Conservation (phyloP, 2,113 vertebrate species). For the Nothocercus julius region DNA sequence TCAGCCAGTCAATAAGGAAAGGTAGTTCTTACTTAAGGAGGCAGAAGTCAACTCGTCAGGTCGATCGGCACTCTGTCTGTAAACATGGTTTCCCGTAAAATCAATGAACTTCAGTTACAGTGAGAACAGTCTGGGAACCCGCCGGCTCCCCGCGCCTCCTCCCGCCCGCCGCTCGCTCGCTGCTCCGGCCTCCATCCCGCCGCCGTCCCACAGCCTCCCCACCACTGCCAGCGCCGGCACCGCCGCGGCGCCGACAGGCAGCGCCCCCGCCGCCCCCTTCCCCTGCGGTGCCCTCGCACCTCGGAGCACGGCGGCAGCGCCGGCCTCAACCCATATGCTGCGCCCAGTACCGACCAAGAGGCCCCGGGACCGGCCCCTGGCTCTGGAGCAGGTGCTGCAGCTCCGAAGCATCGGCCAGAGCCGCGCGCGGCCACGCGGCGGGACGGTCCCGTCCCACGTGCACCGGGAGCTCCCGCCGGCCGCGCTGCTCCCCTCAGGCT, state of each 20-base stretch:
- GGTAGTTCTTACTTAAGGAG: slow-evolving; percentile 93
- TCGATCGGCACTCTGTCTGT: slow-evolving; percentile 99
- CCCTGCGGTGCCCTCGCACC: neutral
- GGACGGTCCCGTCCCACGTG: too few species aligned
- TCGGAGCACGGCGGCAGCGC: fast-evolving
- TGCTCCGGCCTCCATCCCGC: neutral
- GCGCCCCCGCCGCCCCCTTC: neutral
- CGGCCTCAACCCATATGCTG: fast-evolving
- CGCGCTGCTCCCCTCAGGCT: too few species aligned
- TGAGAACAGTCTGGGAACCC: slow-evolving; percentile 87
- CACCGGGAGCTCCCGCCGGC: too few species aligned
- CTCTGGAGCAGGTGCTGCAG: too few species aligned
- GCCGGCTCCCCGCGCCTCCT: slow-evolving; percentile 75
- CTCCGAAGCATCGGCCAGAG: neutral
- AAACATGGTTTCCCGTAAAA: slow-evolving; percentile 99
- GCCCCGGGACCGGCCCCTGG: too few species aligned
- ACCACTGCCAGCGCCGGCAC: neutral
- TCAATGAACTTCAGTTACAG: slow-evolving; percentile 98
- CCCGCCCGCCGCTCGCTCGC: neutral
- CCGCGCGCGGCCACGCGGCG: too few species aligned
- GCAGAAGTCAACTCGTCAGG: slow-evolving; percentile 97
- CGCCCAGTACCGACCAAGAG: fast-evolving
- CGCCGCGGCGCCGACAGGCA: too few species aligned
- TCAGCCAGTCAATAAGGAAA: slow-evolving; percentile 88
- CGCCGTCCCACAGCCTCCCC: neutral